Base-by-base conservation (phyloP, 2,888 invertebrate genomes). In the Idaea dimidiata region DNA sequence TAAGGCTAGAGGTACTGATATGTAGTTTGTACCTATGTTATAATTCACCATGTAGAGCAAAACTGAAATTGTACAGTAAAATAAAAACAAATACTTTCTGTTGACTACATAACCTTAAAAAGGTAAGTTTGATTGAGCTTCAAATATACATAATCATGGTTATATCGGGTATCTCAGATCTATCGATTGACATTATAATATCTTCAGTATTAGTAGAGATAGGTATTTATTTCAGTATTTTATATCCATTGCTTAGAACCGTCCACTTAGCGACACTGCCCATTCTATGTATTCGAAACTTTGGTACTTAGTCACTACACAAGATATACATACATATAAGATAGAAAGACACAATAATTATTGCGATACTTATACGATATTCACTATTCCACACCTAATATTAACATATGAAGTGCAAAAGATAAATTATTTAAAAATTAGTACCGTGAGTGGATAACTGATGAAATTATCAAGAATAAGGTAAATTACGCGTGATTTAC, bases 281-380 rank as follows among this genome's bases (percentile, higher is more conserved):
- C 43, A 43, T 14, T 14, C 14, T 43, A 24, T 24, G 24, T 24
- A 43, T 43, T 43, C 43, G 43, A 43, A 43, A 43, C 43, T 43
- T 43, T 43, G 43, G 43, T 43, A 43, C 43, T 55, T 55, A 55
- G n/a, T 16, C 8, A 6, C 18, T 57, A 18, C 57, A 57, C n/a
- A 17, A 18, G 24, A 56, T 57, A 17, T 57, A 57, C n/a, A 17
- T 57, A 57, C n/a, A 57, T 24, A 57, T 14, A 31, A 24, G 8
- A 43, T 43, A 43, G 43, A 43, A 43, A 43, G 43, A 43, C 43
- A 43, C 43, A 43, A 43, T 43, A 43, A 43, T 43, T 43, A 43
- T 43, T 43, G 43, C 43, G 43, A 43, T 43, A 43, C 43, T 43
- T 43, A 24, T 24, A 24, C 24, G 5, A 24, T 24, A 43, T 43